Evolutionary conservation across 2,888 invertebrate genomes (phyloP), one percentile per base, ranked within the genome.

Genomic region (Tinea pellionella): DNA sequence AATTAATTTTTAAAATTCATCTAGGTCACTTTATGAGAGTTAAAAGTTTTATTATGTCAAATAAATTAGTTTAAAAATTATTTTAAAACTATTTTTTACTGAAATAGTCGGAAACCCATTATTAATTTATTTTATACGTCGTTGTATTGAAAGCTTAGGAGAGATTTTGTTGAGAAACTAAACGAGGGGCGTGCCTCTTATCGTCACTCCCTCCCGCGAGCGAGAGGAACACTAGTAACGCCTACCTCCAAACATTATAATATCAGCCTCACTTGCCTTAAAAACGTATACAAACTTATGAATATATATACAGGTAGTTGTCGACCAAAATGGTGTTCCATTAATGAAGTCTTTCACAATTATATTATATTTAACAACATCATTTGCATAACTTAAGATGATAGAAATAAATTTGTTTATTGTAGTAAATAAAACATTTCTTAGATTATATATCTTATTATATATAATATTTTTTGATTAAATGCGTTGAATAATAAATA

Each of bases 241-340:
- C 85, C 85, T 78, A 84, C 79, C 71, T 66, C 37, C 65, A 64
- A 67, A 62, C 70, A 58, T 2, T 43, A 18, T n/a, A n/a, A n/a
- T n/a, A 58, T 2, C 59, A 59, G 62, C 62, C 64, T 19, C 59
- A 30, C 41, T 59, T 42, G 16, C 32, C 41, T 16, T 59, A 9
- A 4, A 15, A n/a, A 12, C 6, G n/a, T 24, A 12, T 16, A 19
- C 56, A 56, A 24, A 56, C 72, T 73, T 80, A 63, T 70, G 68
- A 64, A 30, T 59, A 53, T 15, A 12, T 37, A 37, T 37, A 37
- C 42, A 66, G 63, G 73, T 72, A 74, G 73, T 75, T 85, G 84
- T 83, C 85, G 85, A 85, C 85, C 85, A 86, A n/a, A 86, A 86
- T 86, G 85, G 85, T 80, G 78, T 84, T 78, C 85, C 85, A 85